phyloP scores from a whole-genome alignment of 2,888 invertebrate species.

The Polia nebulosa region DNA sequence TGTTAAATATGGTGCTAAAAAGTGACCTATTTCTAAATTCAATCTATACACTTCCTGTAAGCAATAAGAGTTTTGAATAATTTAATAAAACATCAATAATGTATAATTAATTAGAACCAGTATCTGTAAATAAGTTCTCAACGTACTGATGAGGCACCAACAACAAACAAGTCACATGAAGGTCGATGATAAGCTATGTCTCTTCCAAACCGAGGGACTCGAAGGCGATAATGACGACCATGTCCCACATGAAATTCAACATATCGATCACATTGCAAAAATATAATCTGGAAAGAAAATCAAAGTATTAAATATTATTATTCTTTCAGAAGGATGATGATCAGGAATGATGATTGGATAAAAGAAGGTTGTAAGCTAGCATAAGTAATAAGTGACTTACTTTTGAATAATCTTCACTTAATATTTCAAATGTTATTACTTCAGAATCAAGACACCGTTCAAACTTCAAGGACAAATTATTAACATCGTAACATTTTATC shows the following conservation, averaged over 20 bases:
- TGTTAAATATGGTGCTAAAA: slow-evolving; percentile 95
- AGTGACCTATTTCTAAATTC: slow-evolving; percentile 98
- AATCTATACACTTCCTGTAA: slow-evolving; percentile 97
- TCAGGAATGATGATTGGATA: no score
- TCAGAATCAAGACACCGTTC: slow-evolving; percentile 99
- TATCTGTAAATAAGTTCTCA: slow-evolving; percentile 18
- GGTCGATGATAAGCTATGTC: slow-evolving; percentile 97
- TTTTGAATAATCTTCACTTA: slow-evolving; percentile 99
- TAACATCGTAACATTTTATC: slow-evolving; percentile 98
- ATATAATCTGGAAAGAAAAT: slow-evolving; percentile 93
- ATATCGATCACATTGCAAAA: slow-evolving; percentile 96
- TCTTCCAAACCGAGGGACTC: slow-evolving; percentile 98
- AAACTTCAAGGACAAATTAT: slow-evolving; percentile 98
- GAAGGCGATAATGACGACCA: slow-evolving; percentile 96
- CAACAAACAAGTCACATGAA: slow-evolving; percentile 97
- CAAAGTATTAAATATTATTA: not conserved
- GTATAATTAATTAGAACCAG: not conserved
- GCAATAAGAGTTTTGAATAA: slow-evolving; percentile 7
- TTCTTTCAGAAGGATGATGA: not conserved
- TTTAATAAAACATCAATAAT: not conserved
- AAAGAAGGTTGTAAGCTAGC: no score
- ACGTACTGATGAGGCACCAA: slow-evolving; percentile 95
- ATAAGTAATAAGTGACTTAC: slow-evolving; percentile 85
- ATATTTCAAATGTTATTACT: slow-evolving; percentile 97
- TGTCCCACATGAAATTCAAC: slow-evolving; percentile 98